Conservation (phyloP, 2,888 invertebrate species). For the Xestoiulus laeticollis region DNA sequence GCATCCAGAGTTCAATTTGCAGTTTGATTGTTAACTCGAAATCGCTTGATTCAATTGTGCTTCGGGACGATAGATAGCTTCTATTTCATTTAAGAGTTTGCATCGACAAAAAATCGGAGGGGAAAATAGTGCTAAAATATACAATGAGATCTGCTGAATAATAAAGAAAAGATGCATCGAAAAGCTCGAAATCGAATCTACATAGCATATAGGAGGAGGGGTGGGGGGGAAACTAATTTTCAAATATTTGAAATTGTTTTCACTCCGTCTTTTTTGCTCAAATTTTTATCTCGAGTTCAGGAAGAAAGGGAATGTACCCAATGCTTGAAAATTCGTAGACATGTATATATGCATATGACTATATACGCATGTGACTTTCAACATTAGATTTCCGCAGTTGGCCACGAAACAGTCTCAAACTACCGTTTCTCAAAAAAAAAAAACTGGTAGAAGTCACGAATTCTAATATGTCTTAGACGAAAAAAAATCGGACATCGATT, state of each 20-base stretch:
- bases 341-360: too few species aligned
- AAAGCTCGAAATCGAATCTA: background rate
- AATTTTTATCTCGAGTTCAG: background rate
- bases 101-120: background rate
- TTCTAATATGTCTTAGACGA: too few species aligned
- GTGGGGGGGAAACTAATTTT: background rate
- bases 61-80: conserved; percentile 21
- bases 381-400: too few species aligned
- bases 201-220: background rate
- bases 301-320: background rate
- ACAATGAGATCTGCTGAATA: conserved; percentile 34
- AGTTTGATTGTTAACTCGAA: conserved; percentile 37
- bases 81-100: conserved; percentile 41
- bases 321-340: background rate
- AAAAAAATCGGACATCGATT: too few species aligned
- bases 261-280: background rate
- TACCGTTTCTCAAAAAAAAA: too few species aligned
- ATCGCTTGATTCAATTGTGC: conserved; percentile 41
- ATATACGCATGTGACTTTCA: too few species aligned
- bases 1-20: conserved; percentile 43
- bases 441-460: too few species aligned
- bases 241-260: conserved; percentile 18
- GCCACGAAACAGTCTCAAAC: too few species aligned
- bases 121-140: background rate
- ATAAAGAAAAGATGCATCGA: background rate